Evolutionary conservation across 2,888 invertebrate species (phyloP).

Genomic region (Brachyopa scutellaris): DNA sequence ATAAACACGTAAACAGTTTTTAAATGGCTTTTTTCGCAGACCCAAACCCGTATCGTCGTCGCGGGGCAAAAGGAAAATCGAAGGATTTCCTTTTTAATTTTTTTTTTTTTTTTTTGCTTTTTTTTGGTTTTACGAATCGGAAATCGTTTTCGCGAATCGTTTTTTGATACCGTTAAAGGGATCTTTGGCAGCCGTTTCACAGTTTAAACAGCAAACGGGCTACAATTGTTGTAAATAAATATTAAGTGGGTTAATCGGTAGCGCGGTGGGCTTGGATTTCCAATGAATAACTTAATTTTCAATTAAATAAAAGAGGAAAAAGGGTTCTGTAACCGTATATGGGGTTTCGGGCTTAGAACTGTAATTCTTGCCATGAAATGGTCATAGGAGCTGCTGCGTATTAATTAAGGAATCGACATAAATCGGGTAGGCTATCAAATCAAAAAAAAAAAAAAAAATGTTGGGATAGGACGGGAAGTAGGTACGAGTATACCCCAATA

Average conservation of each 20-base stretch:
- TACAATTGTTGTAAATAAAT: constrained; percentile 51
- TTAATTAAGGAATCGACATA: too few species aligned
- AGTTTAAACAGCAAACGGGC: constrained; percentile 19
- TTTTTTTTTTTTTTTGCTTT: constrained; percentile 2
- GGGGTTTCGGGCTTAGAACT: constrained; percentile 29
- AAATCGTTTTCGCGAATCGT: constrained; percentile 63
- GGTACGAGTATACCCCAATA: too few species aligned
- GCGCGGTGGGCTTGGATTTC: too few species aligned
- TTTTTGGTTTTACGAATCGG: constrained; percentile 39
- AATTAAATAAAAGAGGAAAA: constrained; percentile 41
- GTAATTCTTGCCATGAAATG: constrained; percentile 35
- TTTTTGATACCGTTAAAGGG: constrained; percentile 34
- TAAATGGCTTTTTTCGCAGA: constrained; percentile 43
- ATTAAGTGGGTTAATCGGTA: constrained; percentile 51
- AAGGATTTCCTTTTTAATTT: constrained; percentile 64
- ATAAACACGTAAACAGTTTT: constrained; percentile 67
- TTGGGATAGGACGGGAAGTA: too few species aligned
- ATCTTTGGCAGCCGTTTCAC: constrained; percentile 22
- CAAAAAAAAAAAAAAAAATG: too few species aligned
- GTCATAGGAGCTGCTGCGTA: too few species aligned
- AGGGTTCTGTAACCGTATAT: neutral
- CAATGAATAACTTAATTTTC: constrained; percentile 69
- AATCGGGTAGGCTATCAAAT: too few species aligned
- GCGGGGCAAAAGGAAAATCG: constrained; percentile 28
- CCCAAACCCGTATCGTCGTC: neutral